Evolutionary conservation across 2,113 vertebrate species (phyloP), one percentile per base, ranked within the genome.

Genomic region (Pelecanoides urinatrix): DNA sequence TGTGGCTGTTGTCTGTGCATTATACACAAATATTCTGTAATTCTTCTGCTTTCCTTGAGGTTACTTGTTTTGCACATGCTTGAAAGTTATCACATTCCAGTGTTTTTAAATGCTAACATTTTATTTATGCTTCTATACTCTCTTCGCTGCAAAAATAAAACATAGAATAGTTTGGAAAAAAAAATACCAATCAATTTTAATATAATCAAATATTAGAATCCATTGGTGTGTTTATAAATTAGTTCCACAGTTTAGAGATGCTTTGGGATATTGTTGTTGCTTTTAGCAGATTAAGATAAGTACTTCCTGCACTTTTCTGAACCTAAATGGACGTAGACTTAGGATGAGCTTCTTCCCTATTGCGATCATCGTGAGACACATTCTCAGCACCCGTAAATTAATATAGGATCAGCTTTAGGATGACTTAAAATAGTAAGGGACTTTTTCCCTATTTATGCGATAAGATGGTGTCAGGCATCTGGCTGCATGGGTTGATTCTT

Each of bases 1-100:
- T 55, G 34, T 63, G 40, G 26, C 26, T 42, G 16, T 47, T 61
- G 13, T 82, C n/a, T 0, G 0, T 56, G 38, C 8, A 1, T 38
- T 73, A 20, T 8, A 87, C 25, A 30, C 5, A 3, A 21, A 49
- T 30, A 16, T 85, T 52, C 32, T 66, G 5, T 44, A 52, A 86
- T 53, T 75, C 40, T 45, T 53, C 40, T 88, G 59, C 50, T 73
- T 52, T 52, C 14, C 55, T 61, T 36, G 16, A 56, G 73, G 27
- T 23, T 70, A 27, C 11, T 62, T 83, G 19, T 73, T 55, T 62
- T 73, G 17, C 36, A 56, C 16, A 20, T 83, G 21, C 58, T 47
- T 36, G 45, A 34, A 83, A 83, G 25, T 62, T 55, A n/a, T 29
- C 10, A 3, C 45, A 70, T 72, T 45, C 58, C 22, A 82, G 26